Conservation (phyloP, 2,888 invertebrate species). For the Stenotaenia linearis region DNA sequence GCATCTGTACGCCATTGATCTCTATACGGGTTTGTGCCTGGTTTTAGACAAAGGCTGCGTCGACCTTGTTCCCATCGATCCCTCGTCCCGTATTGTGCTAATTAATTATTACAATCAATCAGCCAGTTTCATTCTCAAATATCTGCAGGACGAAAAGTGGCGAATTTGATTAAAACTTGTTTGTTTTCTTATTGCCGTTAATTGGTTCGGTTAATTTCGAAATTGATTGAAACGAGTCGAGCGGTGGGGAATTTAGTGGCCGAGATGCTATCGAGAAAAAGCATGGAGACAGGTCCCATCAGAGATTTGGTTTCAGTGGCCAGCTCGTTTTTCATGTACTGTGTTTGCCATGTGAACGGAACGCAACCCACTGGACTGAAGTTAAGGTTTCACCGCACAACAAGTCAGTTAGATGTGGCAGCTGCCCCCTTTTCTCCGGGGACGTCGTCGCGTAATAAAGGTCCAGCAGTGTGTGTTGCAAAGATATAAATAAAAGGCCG, state of each 20-base stretch:
- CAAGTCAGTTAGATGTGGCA: conserved; percentile 1
- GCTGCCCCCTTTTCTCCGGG: not conserved
- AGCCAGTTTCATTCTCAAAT: not conserved
- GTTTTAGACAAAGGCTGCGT: too few relatives aligned
- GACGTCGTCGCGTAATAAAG: not conserved
- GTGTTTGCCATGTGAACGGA: not conserved
- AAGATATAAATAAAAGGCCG: not conserved
- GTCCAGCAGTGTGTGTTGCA: not conserved
- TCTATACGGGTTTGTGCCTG: not conserved
- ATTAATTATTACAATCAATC: not conserved
- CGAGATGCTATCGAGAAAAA: not conserved
- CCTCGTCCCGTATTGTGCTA: too few relatives aligned
- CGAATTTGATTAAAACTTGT: too few relatives aligned
- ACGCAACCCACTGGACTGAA: conserved; percentile 8
- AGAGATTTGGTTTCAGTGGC: conserved; percentile 18
- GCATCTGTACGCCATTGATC: not conserved
- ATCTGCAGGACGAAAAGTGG: not conserved
- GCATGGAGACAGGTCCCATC: conserved; percentile 23
- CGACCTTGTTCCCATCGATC: too few relatives aligned
- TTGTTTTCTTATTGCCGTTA: too few relatives aligned
- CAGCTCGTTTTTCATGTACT: not conserved
- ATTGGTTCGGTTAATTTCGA: too few relatives aligned
- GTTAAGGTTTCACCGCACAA: conserved; percentile 21
- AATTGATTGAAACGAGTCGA: not conserved
- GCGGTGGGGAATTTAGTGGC: not conserved